Conservation (phyloP, 2,888 invertebrate species). For the Dendrolimus pini region DNA sequence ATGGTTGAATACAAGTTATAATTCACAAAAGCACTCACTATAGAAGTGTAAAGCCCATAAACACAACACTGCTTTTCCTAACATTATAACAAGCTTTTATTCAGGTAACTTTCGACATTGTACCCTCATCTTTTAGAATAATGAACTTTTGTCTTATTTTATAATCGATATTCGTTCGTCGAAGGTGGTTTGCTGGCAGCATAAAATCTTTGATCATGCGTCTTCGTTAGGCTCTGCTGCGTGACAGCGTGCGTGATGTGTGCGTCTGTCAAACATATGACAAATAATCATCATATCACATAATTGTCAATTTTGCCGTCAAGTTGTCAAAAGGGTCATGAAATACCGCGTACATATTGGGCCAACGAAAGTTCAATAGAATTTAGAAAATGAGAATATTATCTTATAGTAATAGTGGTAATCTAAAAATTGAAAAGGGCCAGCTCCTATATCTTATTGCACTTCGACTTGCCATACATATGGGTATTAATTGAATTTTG, state of each 20-base stretch:
- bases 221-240: slow-evolving; percentile 30
- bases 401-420: too few relatives aligned
- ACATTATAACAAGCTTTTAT: slow-evolving; percentile 35
- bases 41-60: slow-evolving; percentile 48
- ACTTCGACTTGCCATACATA: too few relatives aligned
- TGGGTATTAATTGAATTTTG: too few relatives aligned
- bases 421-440: too few relatives aligned
- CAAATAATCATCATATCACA: not conserved
- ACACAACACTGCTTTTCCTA: slow-evolving; percentile 46
- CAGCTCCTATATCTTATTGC: too few relatives aligned
- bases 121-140: slow-evolving; percentile 41
- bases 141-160: slow-evolving; percentile 50
- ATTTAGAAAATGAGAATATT: too few relatives aligned
- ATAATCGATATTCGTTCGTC: slow-evolving; percentile 64
- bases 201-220: slow-evolving; percentile 65
- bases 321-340: too few relatives aligned
- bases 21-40: slow-evolving; percentile 38
- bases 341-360: too few relatives aligned
- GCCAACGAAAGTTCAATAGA: too few relatives aligned
- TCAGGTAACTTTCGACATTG: slow-evolving; percentile 30
- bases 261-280: slow-evolving; percentile 1
- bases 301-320: too few relatives aligned
- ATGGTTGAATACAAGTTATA: slow-evolving; percentile 17
- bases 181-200: slow-evolving; percentile 33
- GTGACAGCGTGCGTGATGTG: slow-evolving; percentile 1